These are phyloP conservation scores for Parascotia fuliginaria DNA, from an alignment of 2,888 invertebrate genomes.

Conservation along the genomic window DNA sequence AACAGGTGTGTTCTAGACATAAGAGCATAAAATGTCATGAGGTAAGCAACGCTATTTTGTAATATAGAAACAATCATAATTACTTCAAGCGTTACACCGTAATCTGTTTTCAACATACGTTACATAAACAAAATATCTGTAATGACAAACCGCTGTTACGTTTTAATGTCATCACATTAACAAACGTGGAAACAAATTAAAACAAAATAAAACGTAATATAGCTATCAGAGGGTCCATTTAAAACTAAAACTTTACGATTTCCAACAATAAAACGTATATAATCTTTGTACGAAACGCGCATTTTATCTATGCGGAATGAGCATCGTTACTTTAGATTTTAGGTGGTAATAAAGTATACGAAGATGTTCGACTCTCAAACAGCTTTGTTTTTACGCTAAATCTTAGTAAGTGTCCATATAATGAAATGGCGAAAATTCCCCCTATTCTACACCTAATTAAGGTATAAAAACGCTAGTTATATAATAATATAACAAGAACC, in stretches of 20 bases:
- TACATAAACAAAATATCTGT: no score
- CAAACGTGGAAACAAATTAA: slow-evolving; percentile 23
- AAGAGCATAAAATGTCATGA: no score
- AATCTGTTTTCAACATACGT: no score
- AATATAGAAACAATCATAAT: no score
- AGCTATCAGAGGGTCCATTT: slow-evolving; percentile 21
- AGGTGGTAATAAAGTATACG: slow-evolving; percentile 38
- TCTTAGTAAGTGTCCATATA: slow-evolving; percentile 29
- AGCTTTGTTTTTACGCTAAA: slow-evolving; percentile 32
- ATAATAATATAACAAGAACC: background rate
- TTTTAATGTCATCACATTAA: slow-evolving; percentile 14
- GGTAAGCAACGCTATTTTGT: no score
- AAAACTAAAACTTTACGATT: slow-evolving; percentile 35
- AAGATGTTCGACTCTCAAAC: slow-evolving; percentile 29
- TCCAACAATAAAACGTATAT: slow-evolving; percentile 35
- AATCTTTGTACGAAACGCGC: slow-evolving; percentile 29
- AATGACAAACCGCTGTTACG: no score
- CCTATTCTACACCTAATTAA: slow-evolving; percentile 26
- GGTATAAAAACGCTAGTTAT: background rate
- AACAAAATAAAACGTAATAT: slow-evolving; percentile 17
- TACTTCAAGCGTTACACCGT: no score
- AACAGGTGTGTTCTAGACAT: no score
- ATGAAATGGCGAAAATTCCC: slow-evolving; percentile 15
- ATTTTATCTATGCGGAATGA: slow-evolving; percentile 38
- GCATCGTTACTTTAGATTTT: slow-evolving; percentile 38